A percentile compares a stretch with the other conserved stretches of the same genome.
phyloP scores from a whole-genome alignment of 2,113 vertebrate genomes.

The Naja naja region DNA sequence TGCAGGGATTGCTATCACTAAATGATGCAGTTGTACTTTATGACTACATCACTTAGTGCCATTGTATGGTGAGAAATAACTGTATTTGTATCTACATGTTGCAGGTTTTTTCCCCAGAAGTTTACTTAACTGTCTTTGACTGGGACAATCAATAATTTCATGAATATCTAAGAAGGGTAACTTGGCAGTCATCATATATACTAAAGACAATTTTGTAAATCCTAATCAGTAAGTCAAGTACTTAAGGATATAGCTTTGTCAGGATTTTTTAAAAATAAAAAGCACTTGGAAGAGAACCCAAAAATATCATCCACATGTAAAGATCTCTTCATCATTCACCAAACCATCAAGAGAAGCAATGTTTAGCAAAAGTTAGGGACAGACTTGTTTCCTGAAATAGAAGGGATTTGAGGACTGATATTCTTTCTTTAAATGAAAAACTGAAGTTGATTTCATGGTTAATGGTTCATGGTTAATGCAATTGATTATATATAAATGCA shows the following conservation, averaged over 20 bases:
- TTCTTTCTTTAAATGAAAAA: neutral
- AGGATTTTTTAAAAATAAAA: neutral
- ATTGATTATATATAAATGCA: neutral
- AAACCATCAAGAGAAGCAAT: neutral
- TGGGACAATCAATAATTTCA: neutral
- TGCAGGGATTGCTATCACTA: too few species aligned
- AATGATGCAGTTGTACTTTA: too few species aligned
- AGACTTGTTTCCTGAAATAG: neutral
- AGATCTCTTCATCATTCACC: neutral
- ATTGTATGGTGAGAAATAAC: too few species aligned
- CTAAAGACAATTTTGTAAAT: neutral
- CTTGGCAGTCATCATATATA: neutral
- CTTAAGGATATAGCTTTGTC: neutral
- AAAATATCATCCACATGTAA: neutral
- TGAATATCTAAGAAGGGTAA: neutral
- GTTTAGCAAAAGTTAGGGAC: neutral
- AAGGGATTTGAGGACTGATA: neutral
- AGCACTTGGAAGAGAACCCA: neutral
- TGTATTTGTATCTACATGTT: neutral
- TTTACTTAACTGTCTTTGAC: too few species aligned
- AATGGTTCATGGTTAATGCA: neutral
- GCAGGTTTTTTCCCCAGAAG: neutral
- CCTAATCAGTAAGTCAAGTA: neutral
- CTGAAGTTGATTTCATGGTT: neutral
- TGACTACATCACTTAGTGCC: too few species aligned